Base-by-base conservation (phyloP, 2,888 invertebrate genomes). In the Dilophus febrilis region DNA sequence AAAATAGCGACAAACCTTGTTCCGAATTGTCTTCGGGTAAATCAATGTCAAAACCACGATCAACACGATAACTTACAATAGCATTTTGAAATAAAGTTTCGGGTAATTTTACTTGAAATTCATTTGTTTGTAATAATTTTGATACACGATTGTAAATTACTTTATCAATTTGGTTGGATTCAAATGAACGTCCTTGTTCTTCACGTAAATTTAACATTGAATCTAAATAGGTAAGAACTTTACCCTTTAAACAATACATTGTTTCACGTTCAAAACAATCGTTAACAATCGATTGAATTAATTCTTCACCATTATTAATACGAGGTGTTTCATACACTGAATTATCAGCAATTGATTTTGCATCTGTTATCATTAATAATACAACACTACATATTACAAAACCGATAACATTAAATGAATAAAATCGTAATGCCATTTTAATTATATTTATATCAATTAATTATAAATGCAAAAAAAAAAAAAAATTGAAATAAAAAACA, bases 221-320 rank as follows among this genome's bases (percentile, higher is more conserved):
- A 59, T 84, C 82, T 64, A 86, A 65, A 62, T 77, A 84, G 40
- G 70, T 71, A 26, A 86, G 65, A 51, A 84, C 78, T 64, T 81
- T 78, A 59, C 72, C 71, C 64, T 83, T 83, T 49, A 84, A 69
- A 53, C 84, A 85, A 56, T 74, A 71, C 58, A 81, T 76, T 7
- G 73, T 71, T 44, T 72, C 70, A 36, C 70, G 68, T 48, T 68
- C 67, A 55, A 77, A 71, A 65, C 86, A 85, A 56, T 76, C 75
- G 64, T 75, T 74, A 50, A 83, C 66, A 51, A 78, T 75, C 54
- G 73, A 70, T 42, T 75, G 69, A 49, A 84, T 69, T 35, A 83
- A 64, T 57, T 78, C 74, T 50, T 78, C 77, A 58, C 78, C 74
- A 47, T 70, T 70, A 50, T 64, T 58, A 50, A 77, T 69, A 45